Conservation (phyloP, 1,140 invertebrate species). For the Pseudobourletiella spinata region DNA sequence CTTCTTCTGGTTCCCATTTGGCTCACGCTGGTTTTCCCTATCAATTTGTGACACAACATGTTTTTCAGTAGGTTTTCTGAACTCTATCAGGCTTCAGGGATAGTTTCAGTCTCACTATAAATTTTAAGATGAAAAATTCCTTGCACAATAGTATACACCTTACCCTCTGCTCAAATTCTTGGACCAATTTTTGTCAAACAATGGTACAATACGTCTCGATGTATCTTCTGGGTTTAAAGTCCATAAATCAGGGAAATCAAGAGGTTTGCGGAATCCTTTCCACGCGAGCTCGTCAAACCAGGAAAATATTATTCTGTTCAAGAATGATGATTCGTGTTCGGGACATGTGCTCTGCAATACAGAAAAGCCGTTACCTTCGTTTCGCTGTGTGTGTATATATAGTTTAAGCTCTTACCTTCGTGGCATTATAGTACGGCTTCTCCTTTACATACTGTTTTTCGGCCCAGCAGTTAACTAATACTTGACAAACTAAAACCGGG, state of each 20-base stretch:
- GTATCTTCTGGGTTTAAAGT: conserved; percentile 75
- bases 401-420: conserved; percentile 60
- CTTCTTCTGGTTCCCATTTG: too few species aligned
- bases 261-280: conserved; percentile 71
- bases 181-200: conserved; percentile 79
- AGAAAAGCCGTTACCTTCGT: too few species aligned
- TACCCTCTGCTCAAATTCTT: conserved; percentile 36
- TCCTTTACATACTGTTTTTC: too few species aligned
- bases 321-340: conserved; percentile 72
- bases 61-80: not conserved
- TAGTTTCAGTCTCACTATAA: too few species aligned
- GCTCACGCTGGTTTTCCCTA: not conserved
- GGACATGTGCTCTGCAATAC: conserved; percentile 63
- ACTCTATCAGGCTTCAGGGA: too few species aligned
- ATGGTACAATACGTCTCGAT: conserved; percentile 64
- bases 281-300: conserved; percentile 84
- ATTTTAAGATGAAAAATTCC: too few species aligned
- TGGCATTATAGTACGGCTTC: too few species aligned
- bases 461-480: conserved; percentile 71
- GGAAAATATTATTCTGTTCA: conserved; percentile 74
- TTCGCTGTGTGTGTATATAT: too few species aligned
- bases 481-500: conserved; percentile 57
- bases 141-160: too few species aligned
- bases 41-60: not conserved
- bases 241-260: conserved; percentile 79